Base-by-base conservation (phyloP, 2,888 invertebrate species). In the Agonopterix subpropinquella region DNA sequence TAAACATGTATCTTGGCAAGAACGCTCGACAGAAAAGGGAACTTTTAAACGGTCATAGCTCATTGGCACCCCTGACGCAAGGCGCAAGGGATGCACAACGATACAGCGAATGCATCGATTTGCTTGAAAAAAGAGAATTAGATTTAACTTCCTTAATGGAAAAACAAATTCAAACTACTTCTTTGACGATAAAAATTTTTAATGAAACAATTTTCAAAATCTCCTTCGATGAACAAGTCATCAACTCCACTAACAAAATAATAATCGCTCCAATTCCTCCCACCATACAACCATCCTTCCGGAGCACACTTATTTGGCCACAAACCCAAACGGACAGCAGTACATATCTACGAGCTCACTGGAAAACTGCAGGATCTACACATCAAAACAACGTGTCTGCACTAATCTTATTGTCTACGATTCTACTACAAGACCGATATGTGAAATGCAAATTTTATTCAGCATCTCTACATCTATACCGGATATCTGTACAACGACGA, bases 41-140 rank as follows among this genome's bases (percentile, higher is more conserved):
- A 59, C 36, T 64, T 1, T 11, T 65, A 9, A 61, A 67, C 36
- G 66, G 59, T 8, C 41, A 62, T 65, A 57, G 52, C 58, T 66
- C 0, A 63, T 65, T 9, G 62, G 63, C 11, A 66, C 65, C 13
- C 64, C 65, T 1, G 64, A 67, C n/a, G n/a, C n/a, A n/a, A n/a
- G n/a, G n/a, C 42, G 61, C 66, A 1, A 60, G 56, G 51, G 61
- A 65, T 44, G 61, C 65, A 0, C 53, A 60, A 52, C 48, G 49
- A 4, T 65, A 65, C 11, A 57, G 64, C 8, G 52, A 64, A 44
- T 66, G 64, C 46, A 66, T 67, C 7, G 50, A 65, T 41, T 44
- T 42, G 41, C 43, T 67, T 9, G 64, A 69, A 53, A 65, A 59
- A 48, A 57, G 47, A 4, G 57, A 66, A 58, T 4, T 60, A 4